Evolutionary conservation across 2,113 vertebrate species (phyloP).

Genomic region (Microtus ochrogaster): DNA sequence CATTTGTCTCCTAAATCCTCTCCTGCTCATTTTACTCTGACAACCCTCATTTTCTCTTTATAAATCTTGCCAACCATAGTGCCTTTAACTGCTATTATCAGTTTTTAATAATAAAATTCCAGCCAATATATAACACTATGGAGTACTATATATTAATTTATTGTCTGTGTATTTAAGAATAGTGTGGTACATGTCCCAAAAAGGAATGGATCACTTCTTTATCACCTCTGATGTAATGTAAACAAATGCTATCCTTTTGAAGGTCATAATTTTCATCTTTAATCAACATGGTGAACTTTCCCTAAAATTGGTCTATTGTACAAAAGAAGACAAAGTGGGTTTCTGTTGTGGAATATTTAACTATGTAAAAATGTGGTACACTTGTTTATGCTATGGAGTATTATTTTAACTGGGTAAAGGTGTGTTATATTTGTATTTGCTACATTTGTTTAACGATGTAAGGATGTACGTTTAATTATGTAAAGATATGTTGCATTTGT

Average conservation of each 20-base stretch:
- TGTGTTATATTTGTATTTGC: not conserved
- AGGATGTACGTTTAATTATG: not conserved
- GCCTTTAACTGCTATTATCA: not conserved
- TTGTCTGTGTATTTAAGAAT: not conserved
- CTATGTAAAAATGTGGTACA: not conserved
- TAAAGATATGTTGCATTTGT: not conserved
- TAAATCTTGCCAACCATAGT: not conserved
- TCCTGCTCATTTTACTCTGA: not conserved
- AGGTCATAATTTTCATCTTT: not conserved
- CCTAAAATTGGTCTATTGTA: not conserved
- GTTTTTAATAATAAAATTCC: not conserved
- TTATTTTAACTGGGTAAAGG: not conserved
- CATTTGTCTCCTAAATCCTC: not conserved
- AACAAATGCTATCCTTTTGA: not conserved
- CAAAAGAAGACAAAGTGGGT: not conserved
- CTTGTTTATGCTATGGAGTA: not conserved
- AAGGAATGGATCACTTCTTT: not conserved
- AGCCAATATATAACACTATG: not conserved
- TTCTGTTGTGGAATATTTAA: not conserved
- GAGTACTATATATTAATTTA: not conserved
- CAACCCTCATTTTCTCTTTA: not conserved
- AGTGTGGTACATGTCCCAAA: not conserved
- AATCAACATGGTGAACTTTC: not conserved
- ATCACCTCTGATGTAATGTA: not conserved
- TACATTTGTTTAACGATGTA: not conserved